Conservation (phyloP, 2,113 vertebrate species). For the Hystrix brachyura region DNA sequence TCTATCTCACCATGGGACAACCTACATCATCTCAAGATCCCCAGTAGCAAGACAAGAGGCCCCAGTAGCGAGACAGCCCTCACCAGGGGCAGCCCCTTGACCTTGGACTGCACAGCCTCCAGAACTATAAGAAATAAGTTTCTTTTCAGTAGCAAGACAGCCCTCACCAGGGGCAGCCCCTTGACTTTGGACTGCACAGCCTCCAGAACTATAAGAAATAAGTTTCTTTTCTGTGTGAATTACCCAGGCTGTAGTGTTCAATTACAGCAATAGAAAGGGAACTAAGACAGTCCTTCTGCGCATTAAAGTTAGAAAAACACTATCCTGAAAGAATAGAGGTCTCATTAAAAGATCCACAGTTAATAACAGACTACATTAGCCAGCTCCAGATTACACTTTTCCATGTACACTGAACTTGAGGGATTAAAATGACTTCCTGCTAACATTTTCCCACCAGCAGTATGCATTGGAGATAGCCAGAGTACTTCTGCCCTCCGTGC, state of each 20-base stretch:
- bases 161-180: neutral
- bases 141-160: neutral
- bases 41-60: no score
- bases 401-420: neutral
- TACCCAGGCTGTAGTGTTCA: neutral
- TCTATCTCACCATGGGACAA: neutral
- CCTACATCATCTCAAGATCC: neutral
- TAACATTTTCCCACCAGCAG: neutral
- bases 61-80: neutral
- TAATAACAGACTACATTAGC: neutral
- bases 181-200: neutral
- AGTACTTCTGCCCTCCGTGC: neutral
- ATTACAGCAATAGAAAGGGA: neutral
- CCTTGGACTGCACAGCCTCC: neutral
- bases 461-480: neutral
- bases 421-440: neutral
- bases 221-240: neutral
- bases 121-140: neutral
- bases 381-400: neutral
- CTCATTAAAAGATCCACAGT: neutral
- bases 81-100: neutral
- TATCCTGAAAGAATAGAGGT: neutral
- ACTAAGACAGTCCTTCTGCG: neutral
- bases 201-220: neutral
- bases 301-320: conserved; percentile 1